These are phyloP conservation scores for Drosophila paulistorum DNA, from an alignment of 1,140 invertebrate species.

Conservation along the genomic window DNA sequence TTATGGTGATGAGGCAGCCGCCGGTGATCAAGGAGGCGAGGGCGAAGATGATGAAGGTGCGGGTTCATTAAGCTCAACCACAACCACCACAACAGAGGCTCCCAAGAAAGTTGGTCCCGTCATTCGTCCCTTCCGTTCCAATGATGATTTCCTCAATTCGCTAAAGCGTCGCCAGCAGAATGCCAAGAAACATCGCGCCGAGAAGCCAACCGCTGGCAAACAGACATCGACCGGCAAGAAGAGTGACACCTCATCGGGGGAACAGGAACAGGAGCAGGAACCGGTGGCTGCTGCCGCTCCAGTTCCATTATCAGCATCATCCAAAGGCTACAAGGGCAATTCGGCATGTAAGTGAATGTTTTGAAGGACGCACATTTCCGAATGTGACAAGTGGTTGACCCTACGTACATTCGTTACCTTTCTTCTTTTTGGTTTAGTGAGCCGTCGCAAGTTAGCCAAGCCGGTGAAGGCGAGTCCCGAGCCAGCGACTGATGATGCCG, in stretches of 20 bases:
- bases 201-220: conserved; percentile 72
- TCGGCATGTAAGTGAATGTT: conserved; percentile 64
- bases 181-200: conserved; percentile 83
- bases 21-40: conserved; percentile 83
- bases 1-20: conserved; percentile 78
- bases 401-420: not conserved
- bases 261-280: conserved; percentile 67
- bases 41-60: conserved; percentile 78
- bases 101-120: conserved; percentile 87
- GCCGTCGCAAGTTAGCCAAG: conserved; percentile 72
- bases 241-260: conserved; percentile 40
- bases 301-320: conserved; percentile 51
- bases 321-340: conserved; percentile 73
- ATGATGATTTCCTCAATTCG: conserved; percentile 88
- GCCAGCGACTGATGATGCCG: conserved; percentile 63
- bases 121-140: conserved; percentile 88
- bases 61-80: conserved; percentile 81
- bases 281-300: conserved; percentile 49
- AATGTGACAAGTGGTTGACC: not conserved
- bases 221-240: conserved; percentile 62
- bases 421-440: conserved; percentile 45
- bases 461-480: conserved; percentile 63
- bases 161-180: conserved; percentile 86
- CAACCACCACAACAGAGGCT: conserved; percentile 87
- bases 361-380: no score